phyloP scores from a whole-genome alignment of 2,888 invertebrate species.

The Brachyptera risi region DNA sequence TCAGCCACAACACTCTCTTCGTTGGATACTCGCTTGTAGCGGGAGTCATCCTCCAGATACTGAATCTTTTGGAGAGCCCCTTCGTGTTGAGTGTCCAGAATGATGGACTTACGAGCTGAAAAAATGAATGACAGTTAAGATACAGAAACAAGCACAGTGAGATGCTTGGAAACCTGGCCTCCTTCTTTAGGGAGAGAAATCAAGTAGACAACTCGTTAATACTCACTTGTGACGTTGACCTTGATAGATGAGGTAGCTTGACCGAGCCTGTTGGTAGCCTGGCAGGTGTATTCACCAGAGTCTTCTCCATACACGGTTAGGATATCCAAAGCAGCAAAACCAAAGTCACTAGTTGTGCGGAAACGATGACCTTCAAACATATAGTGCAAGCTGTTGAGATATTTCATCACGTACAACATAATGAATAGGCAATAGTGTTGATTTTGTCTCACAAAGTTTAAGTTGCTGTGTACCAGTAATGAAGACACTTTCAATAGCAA shows the following conservation, averaged over 20 bases:
- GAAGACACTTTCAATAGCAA: no score
- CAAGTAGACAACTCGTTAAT: no score
- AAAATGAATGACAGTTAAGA: no score
- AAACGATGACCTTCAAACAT: slow-evolving; percentile 66
- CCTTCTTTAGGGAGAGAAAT: no score
- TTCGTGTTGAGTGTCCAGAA: slow-evolving; percentile 88
- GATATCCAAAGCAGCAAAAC: slow-evolving; percentile 94
- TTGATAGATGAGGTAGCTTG: slow-evolving; percentile 77
- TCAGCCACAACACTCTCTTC: slow-evolving; percentile 76
- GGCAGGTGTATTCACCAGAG: slow-evolving; percentile 86
- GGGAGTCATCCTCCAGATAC: slow-evolving; percentile 81
- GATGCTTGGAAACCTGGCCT: no score
- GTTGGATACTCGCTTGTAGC: slow-evolving; percentile 64
- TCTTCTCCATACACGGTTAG: slow-evolving; percentile 91
- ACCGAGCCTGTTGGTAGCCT: slow-evolving; percentile 80
- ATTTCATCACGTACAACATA: no score
- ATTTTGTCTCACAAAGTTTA: no score
- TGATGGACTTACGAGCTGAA: slow-evolving; percentile 74
- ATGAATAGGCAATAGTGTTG: no score
- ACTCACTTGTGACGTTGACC: slow-evolving; percentile 75
- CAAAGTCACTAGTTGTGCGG: slow-evolving; percentile 93
- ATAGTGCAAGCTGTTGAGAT: no score
- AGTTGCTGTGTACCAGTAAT: no score
- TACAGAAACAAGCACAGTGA: no score
- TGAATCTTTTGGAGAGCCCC: slow-evolving; percentile 89